phyloP scores from a whole-genome alignment of 1,140 invertebrate genomes.

The Nymphalis io region DNA sequence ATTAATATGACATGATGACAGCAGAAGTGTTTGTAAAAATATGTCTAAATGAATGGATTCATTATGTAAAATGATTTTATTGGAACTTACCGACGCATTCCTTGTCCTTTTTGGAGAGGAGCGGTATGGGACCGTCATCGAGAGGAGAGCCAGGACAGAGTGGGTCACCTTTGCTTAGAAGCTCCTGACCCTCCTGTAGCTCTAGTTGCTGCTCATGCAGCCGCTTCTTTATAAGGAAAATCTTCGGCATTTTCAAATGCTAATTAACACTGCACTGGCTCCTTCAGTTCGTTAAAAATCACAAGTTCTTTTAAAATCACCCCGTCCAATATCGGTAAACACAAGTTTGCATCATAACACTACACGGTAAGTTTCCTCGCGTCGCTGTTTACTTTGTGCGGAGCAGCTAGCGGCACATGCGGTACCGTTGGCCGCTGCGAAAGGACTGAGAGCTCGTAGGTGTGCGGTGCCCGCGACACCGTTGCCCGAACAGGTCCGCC shows the following conservation, averaged over 20 bases:
- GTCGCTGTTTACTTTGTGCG: slow-evolving; percentile 67
- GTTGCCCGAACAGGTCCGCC: slow-evolving; percentile 79
- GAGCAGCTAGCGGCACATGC: slow-evolving; percentile 71
- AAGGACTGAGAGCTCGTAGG: slow-evolving; percentile 70
- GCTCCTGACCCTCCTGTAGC: slow-evolving; percentile 88
- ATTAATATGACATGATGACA: slow-evolving; percentile 39
- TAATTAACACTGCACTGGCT: slow-evolving; percentile 71
- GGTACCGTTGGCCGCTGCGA: slow-evolving; percentile 77
- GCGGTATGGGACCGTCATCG: slow-evolving; percentile 81
- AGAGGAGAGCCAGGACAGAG: slow-evolving; percentile 77
- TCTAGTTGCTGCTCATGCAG: slow-evolving; percentile 93
- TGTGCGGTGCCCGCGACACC: slow-evolving; percentile 74
- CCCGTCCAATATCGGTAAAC: slow-evolving; percentile 51
- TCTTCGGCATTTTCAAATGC: slow-evolving; percentile 89
- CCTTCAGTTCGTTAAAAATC: slow-evolving; percentile 59
- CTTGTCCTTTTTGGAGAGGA: slow-evolving; percentile 82
- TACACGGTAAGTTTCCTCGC: slow-evolving; percentile 71
- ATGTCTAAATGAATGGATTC: slow-evolving; percentile 41
- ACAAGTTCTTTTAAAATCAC: slow-evolving; percentile 65
- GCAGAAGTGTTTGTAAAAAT: slow-evolving; percentile 34
- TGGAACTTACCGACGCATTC: slow-evolving; percentile 66
- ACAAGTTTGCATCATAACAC: slow-evolving; percentile 76
- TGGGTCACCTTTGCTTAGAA: slow-evolving; percentile 81
- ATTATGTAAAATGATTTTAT: slow-evolving; percentile 35
- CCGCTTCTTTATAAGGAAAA: slow-evolving; percentile 93